These are phyloP conservation scores for Habrosyne pyritoides DNA, from an alignment of 2,888 invertebrate genomes.

Conservation along the genomic window DNA sequence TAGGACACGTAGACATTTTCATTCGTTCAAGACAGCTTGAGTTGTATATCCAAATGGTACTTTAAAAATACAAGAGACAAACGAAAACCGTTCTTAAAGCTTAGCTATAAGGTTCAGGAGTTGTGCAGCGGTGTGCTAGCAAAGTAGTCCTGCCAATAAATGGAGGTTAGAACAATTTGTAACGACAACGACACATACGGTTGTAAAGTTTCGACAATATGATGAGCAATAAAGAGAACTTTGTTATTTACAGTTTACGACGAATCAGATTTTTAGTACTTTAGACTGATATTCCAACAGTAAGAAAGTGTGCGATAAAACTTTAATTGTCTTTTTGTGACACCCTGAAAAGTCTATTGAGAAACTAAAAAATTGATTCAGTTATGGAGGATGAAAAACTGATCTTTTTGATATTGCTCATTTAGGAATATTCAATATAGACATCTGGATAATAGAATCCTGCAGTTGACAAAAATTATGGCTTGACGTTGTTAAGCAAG, in stretches of 20 bases:
- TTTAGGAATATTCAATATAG: too few relatives aligned
- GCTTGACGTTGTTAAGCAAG: too few relatives aligned
- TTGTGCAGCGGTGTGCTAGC: constrained; percentile 12
- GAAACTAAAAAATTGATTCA: too few relatives aligned
- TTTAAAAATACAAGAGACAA: background rate
- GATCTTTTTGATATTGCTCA: too few relatives aligned
- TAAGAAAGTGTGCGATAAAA: too few relatives aligned
- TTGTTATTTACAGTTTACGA: background rate
- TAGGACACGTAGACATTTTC: constrained; percentile 28
- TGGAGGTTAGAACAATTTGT: constrained; percentile 61
- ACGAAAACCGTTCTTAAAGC: constrained; percentile 17
- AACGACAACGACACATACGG: constrained; percentile 50
- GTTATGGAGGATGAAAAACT: too few relatives aligned
- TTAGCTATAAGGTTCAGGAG: constrained; percentile 18
- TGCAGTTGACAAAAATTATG: too few relatives aligned
- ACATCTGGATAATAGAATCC: too few relatives aligned
- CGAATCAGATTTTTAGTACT: background rate
- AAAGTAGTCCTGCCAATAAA: constrained; percentile 55
- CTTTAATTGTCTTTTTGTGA: too few relatives aligned
- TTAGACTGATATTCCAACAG: too few relatives aligned
- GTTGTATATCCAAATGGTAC: constrained; percentile 1
- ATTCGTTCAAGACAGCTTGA: constrained; percentile 32
- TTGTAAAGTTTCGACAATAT: constrained; percentile 27
- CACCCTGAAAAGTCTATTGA: too few relatives aligned
- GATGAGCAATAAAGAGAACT: constrained; percentile 1